Conservation (phyloP, 2,797 vertebrate genomes). For the Hoplostethus mediterraneus region DNA sequence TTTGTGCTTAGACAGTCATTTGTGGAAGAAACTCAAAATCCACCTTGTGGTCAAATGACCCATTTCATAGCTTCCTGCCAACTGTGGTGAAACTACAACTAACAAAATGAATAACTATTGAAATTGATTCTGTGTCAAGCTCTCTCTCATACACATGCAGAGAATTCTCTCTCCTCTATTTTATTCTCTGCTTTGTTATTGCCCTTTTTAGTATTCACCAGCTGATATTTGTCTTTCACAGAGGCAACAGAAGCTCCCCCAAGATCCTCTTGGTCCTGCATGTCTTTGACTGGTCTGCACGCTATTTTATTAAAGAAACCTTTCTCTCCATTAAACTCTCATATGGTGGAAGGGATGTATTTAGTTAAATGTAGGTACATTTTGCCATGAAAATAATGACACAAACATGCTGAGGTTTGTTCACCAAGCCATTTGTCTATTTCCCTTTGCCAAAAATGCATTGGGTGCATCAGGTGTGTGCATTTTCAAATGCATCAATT, state of each 20-base stretch:
- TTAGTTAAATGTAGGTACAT: conserved; percentile 21
- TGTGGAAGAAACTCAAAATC: too few relatives aligned
- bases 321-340: conserved; percentile 59
- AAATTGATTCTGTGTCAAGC: conserved; percentile 22
- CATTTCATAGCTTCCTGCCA: neutral
- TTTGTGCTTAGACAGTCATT: too few relatives aligned
- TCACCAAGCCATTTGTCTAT: conserved; percentile 23
- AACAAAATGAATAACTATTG: conserved; percentile 14
- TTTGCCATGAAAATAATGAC: conserved; percentile 31
- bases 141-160: conserved; percentile 41
- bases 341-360: conserved; percentile 8
- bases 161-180: conserved; percentile 22
- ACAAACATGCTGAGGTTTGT: conserved; percentile 27
- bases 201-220: conserved; percentile 63
- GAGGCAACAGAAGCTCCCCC: conserved; percentile 50
- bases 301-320: conserved; percentile 66
- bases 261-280: conserved; percentile 57
- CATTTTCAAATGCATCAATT: conserved; percentile 53
- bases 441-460: conserved; percentile 42
- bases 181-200: conserved; percentile 39
- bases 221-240: conserved; percentile 55
- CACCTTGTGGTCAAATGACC: too few relatives aligned
- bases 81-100: neutral
- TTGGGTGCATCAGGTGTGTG: conserved; percentile 32
- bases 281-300: conserved; percentile 62